Percentiles rank a stretch among this genome's conserved stretches.
Evolutionary conservation across 1,140 invertebrate species (phyloP).

Genomic region (Aphis craccivora): DNA sequence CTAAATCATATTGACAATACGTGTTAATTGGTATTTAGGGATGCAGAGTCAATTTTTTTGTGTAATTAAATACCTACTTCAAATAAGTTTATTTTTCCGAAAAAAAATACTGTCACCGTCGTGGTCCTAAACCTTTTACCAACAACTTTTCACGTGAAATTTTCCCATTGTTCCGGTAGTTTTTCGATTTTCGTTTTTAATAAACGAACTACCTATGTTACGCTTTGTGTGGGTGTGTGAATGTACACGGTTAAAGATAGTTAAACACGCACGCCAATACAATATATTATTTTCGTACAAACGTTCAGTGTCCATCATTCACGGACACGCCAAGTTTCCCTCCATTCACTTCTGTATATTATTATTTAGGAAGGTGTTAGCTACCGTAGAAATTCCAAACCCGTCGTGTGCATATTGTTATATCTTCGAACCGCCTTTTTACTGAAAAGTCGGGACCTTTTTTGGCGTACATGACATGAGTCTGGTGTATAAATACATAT

Average conservation of each 20-base stretch:
- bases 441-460: not conserved
- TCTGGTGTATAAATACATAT: not conserved
- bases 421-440: not conserved
- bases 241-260: not conserved
- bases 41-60: not conserved
- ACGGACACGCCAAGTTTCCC: not conserved
- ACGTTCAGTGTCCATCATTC: not conserved
- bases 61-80: not conserved
- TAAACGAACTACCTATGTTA: not conserved
- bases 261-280: not conserved
- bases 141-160: not conserved
- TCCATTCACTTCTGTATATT: not conserved
- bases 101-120: not conserved
- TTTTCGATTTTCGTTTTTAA: not conserved
- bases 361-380: not conserved
- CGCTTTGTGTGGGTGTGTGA: not conserved
- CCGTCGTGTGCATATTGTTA: not conserved
- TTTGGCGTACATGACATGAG: not conserved
- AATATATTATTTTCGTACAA: not conserved
- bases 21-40: not conserved
- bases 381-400: not conserved
- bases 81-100: not conserved
- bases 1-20: not conserved
- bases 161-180: not conserved
- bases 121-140: too few relatives aligned